Percentiles rank a stretch among this genome's conserved stretches.
Evolutionary conservation across 2,113 vertebrate genomes (phyloP).

Genomic region (Ploceus nigricollis): DNA sequence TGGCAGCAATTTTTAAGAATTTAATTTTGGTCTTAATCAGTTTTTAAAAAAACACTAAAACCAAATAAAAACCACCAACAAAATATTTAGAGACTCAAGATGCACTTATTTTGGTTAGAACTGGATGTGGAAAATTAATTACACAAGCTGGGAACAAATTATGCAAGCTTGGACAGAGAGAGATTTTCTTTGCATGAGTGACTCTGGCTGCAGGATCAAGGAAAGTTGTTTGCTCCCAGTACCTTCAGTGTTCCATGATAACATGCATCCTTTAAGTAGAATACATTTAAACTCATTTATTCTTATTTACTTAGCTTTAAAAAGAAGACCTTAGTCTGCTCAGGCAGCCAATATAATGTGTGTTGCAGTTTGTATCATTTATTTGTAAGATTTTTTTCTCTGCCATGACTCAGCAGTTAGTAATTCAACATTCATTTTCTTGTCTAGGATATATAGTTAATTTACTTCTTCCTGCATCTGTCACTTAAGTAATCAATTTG

Average conservation of each 20-base stretch:
- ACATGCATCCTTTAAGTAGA: neutral
- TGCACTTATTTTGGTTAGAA: neutral
- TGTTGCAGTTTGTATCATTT: neutral
- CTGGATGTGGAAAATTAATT: neutral
- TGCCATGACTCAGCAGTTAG: neutral
- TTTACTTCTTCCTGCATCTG: neutral
- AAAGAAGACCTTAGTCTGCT: neutral
- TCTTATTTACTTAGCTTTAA: neutral
- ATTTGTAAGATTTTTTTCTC: neutral
- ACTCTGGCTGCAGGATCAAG: neutral
- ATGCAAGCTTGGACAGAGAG: neutral
- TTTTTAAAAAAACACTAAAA: neutral
- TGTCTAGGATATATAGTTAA: neutral
- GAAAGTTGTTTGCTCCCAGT: neutral
- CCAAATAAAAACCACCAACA: fast-evolving
- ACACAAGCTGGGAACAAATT: neutral
- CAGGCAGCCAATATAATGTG: neutral
- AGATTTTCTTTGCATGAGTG: neutral
- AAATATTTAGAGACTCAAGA: neutral
- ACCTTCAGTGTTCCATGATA: neutral
- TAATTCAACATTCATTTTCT: neutral
- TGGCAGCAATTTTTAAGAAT: neutral
- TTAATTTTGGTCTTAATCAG: neutral
- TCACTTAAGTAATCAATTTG: neutral
- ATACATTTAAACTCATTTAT: neutral